Evolutionary conservation across 35 echinoderm and acorn worm genomes (phyloP).

Genomic region (Apostichopus californicus): DNA sequence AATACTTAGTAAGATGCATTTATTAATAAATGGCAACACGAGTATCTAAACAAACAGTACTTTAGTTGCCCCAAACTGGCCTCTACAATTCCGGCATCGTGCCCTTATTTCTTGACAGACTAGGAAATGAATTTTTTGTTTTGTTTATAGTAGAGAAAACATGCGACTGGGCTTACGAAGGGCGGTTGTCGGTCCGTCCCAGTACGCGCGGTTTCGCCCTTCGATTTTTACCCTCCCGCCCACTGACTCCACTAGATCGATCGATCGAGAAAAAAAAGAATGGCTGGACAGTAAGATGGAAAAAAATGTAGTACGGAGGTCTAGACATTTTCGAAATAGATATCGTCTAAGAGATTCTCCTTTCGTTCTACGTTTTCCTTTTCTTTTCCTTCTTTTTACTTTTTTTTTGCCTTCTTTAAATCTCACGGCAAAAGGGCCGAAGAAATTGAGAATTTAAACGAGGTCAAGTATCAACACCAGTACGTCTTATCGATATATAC

Average conservation of each 20-base stretch:
- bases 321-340: conserved; percentile 30
- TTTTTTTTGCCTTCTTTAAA: neutral
- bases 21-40: conserved; percentile 34
- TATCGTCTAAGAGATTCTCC: neutral
- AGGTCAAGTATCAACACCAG: conserved; percentile 17
- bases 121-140: neutral
- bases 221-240: neutral
- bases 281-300: neutral
- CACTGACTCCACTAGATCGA: conserved; percentile 8
- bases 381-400: neutral
- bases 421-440: conserved; percentile 15
- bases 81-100: conserved; percentile 1
- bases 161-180: neutral
- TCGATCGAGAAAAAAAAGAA: neutral
- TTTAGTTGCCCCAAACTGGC: neutral
- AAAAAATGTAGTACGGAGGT: conserved; percentile 33
- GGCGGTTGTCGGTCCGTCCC: neutral
- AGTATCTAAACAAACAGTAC: conserved; percentile 16
- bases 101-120: conserved; percentile 21
- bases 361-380: neutral
- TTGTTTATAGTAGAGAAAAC: neutral
- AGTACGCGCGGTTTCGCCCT: neutral
- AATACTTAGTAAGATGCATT: neutral
- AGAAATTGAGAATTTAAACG: neutral
- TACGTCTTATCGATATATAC: neutral